Conservation (phyloP, 2,888 invertebrate species). For the Gibbula magus region DNA sequence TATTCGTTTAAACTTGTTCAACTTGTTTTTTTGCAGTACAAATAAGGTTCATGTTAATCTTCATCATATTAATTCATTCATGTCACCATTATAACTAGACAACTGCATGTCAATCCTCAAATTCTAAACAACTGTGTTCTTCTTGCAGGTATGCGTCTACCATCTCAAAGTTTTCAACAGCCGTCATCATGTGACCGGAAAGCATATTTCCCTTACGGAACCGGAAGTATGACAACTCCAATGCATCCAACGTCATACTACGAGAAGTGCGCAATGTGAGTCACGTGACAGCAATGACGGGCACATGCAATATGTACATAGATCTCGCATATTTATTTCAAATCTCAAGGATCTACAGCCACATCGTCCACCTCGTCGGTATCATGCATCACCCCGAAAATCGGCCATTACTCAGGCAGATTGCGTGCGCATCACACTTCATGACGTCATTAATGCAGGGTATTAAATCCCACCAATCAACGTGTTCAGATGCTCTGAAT, state of each 20-base stretch:
- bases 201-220: slow-evolving; percentile 56
- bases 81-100: no score
- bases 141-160: slow-evolving; percentile 62
- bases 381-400: neutral
- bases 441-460: neutral
- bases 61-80: no score
- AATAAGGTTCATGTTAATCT: no score
- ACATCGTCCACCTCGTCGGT: neutral
- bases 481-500: no score
- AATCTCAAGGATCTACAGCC: neutral
- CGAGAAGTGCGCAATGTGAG: slow-evolving; percentile 65
- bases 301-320: slow-evolving; percentile 3
- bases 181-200: slow-evolving; percentile 63
- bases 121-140: neutral
- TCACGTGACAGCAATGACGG: neutral
- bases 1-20: no score
- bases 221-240: slow-evolving; percentile 55
- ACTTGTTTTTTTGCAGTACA: no score
- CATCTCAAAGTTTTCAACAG: slow-evolving; percentile 51
- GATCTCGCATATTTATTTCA: slow-evolving; percentile 24
- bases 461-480: neutral
- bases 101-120: no score
- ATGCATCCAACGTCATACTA: slow-evolving; percentile 62
- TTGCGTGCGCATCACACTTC: neutral
- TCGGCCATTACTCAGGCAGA: no score